Evolutionary conservation across 2,797 vertebrate genomes (phyloP).

Genomic region (Poliocrania exsul): DNA sequence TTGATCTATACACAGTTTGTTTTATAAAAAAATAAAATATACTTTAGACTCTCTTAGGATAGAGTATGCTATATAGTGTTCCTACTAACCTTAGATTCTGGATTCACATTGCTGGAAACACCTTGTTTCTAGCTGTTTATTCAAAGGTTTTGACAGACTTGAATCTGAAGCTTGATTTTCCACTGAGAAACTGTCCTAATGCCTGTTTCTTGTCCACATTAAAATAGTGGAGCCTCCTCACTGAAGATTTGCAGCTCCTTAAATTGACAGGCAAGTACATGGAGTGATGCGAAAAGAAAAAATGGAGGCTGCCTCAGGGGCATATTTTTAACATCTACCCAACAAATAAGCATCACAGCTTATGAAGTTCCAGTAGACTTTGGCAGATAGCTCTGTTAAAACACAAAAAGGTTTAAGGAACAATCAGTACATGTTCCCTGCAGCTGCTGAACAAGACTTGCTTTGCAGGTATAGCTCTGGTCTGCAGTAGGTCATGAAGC

Average conservation of each 20-base stretch:
- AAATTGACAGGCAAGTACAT: not conserved
- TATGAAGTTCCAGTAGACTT: not conserved
- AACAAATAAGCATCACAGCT: not conserved
- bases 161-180: not conserved
- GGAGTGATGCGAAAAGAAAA: not conserved
- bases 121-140: not conserved
- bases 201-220: not conserved
- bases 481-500: not conserved
- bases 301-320: accelerated
- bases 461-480: not conserved
- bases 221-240: not conserved
- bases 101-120: not conserved
- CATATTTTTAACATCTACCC: not conserved
- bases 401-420: not conserved
- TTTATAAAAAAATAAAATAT: accelerated
- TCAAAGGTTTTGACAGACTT: not conserved
- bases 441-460: not conserved
- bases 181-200: not conserved
- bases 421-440: not conserved
- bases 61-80: not conserved
- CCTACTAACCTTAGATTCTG: not conserved
- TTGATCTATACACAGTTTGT: not conserved
- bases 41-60: not conserved
- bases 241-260: not conserved
- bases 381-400: not conserved